Percentiles rank a stretch among this genome's conserved stretches.
phyloP scores from a whole-genome alignment of 2,888 invertebrate genomes.

The Epinotia bilunana region DNA sequence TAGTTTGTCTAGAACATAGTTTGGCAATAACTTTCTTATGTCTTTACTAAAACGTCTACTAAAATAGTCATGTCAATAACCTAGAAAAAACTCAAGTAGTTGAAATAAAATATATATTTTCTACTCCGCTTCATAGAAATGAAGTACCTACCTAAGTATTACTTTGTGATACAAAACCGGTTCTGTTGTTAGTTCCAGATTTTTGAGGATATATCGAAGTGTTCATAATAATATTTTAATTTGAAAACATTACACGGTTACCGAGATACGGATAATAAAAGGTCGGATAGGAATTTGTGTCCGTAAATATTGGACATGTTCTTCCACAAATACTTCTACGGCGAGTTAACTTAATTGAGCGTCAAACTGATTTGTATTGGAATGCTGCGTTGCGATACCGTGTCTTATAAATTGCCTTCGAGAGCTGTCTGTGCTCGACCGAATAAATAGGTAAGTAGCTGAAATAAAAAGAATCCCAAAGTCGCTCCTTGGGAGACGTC shows the following conservation, averaged over 20 bases:
- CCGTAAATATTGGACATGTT: constrained; percentile 35
- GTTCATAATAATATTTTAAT: not conserved
- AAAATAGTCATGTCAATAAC: not conserved
- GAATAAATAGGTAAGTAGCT: not conserved
- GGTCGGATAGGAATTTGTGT: constrained; percentile 35
- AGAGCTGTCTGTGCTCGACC: not conserved
- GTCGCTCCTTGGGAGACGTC: not conserved
- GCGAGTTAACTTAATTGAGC: constrained; percentile 34
- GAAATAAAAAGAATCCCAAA: not conserved
- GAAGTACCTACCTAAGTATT: not conserved
- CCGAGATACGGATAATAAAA: constrained; percentile 37
- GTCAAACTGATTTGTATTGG: constrained; percentile 37
- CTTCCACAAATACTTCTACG: constrained; percentile 35
- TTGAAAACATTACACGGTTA: constrained; percentile 23
- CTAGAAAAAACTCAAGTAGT: not conserved
- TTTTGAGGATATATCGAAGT: not conserved
- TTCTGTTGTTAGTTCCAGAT: constrained; percentile 13
- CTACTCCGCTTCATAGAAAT: not conserved
- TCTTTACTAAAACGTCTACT: not conserved
- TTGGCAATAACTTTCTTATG: not conserved
- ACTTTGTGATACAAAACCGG: not conserved
- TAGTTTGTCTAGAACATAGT: not conserved
- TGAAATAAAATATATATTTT: not conserved
- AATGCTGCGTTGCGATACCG: constrained; percentile 27
- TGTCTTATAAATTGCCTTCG: constrained; percentile 2